Conservation (phyloP, 1,140 invertebrate genomes). For the Diachasmimorpha longicaudata region DNA sequence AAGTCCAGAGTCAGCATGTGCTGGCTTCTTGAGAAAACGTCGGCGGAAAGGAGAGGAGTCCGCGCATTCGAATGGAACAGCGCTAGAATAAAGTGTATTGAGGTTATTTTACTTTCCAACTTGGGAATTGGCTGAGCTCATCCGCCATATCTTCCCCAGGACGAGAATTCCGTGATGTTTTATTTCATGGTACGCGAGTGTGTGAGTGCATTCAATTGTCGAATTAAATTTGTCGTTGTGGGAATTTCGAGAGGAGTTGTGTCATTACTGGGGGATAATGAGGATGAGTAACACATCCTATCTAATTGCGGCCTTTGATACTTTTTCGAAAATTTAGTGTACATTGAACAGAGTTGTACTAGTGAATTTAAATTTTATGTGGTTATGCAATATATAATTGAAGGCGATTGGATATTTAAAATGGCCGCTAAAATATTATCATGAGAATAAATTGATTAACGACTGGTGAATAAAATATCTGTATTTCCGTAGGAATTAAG, state of each 20-base stretch:
- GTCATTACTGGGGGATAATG: slow-evolving; percentile 19
- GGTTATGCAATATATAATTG: no score
- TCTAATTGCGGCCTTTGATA: neutral
- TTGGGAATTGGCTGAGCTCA: slow-evolving; percentile 42
- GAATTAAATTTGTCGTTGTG: neutral
- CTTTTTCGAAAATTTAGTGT: no score
- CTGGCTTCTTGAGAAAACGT: slow-evolving; percentile 1
- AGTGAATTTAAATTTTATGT: no score
- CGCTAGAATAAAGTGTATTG: slow-evolving; percentile 60
- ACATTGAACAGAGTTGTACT: no score
- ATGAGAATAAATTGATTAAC: no score
- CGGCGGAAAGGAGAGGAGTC: neutral
- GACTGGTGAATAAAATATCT: no score
- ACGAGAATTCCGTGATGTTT: neutral
- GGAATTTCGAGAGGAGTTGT: neutral
- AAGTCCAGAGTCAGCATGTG: slow-evolving; percentile 10
- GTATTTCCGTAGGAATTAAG: no score
- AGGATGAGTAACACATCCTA: neutral
- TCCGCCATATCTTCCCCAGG: neutral
- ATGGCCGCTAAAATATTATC: no score
- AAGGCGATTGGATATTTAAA: no score
- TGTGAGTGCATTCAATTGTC: neutral
- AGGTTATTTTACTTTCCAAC: slow-evolving; percentile 45
- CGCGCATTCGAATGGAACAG: slow-evolving; percentile 28
- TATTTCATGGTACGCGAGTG: neutral